These are phyloP conservation scores for Planiliza haematocheilus DNA, from an alignment of 2,113 vertebrate species.

Conservation along the genomic window DNA sequence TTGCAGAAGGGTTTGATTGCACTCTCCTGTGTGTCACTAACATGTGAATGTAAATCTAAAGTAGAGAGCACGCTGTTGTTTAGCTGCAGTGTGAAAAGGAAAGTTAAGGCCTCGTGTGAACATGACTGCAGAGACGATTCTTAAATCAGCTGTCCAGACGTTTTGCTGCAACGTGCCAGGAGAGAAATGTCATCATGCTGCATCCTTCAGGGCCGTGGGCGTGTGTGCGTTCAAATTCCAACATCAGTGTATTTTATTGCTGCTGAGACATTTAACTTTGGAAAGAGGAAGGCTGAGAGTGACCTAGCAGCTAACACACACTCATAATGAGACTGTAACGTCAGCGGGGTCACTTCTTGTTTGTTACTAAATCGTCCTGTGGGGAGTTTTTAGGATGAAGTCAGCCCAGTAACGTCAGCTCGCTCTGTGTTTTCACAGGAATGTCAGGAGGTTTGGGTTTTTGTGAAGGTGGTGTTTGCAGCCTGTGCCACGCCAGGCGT, in stretches of 20 bases:
- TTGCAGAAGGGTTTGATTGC: too few relatives aligned
- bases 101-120: too few relatives aligned
- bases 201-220: too few relatives aligned
- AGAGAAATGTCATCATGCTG: too few relatives aligned
- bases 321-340: background rate
- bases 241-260: background rate
- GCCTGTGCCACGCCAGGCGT: background rate
- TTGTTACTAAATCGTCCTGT: constrained; percentile 3
- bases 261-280: background rate
- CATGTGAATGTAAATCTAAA: too few relatives aligned
- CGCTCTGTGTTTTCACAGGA: background rate
- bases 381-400: background rate
- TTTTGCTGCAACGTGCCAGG: too few relatives aligned
- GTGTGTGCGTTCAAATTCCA: too few relatives aligned
- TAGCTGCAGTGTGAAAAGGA: too few relatives aligned
- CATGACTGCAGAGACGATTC: too few relatives aligned
- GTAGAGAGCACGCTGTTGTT: too few relatives aligned
- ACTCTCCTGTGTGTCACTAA: too few relatives aligned
- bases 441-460: constrained; percentile 27
- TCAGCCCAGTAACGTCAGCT: background rate
- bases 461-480: constrained; percentile 9
- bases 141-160: too few relatives aligned
- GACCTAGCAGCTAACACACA: constrained; percentile 1
- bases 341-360: background rate
- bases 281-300: background rate